Evolutionary conservation across 1,140 invertebrate species (phyloP).

Genomic region (Cyclina sinensis): DNA sequence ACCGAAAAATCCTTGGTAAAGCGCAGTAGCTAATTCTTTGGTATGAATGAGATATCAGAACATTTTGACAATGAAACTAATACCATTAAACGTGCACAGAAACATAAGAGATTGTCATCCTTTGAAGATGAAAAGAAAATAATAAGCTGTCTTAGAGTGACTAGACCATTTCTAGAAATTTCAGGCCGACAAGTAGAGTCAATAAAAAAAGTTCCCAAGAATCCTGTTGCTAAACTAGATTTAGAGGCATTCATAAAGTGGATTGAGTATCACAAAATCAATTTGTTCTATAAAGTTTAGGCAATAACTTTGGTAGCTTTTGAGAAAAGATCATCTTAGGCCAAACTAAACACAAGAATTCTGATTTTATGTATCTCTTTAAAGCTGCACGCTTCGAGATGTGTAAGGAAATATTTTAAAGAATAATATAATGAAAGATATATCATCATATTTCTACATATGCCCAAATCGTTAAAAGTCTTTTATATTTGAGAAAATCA

Average conservation of each 20-base stretch:
- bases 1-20: slow-evolving; percentile 19
- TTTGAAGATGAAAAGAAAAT: slow-evolving; percentile 53
- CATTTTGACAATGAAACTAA: slow-evolving; percentile 29
- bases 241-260: not conserved
- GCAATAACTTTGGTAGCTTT: no score
- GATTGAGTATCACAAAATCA: slow-evolving; percentile 1
- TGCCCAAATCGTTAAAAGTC: not conserved
- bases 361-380: no score
- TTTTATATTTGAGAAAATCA: no score
- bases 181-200: not conserved
- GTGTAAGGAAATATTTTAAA: no score
- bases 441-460: no score
- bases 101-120: slow-evolving; percentile 33
- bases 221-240: not conserved
- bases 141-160: not conserved
- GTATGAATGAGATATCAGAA: slow-evolving; percentile 32
- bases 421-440: no score
- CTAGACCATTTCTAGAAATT: not conserved
- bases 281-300: slow-evolving; percentile 17
- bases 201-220: slow-evolving; percentile 3
- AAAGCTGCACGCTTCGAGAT: no score
- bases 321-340: no score
- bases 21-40: slow-evolving; percentile 53
- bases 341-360: no score
- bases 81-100: slow-evolving; percentile 25